Base-by-base conservation (phyloP, 2,888 invertebrate genomes). In the Brachylomia viminalis region DNA sequence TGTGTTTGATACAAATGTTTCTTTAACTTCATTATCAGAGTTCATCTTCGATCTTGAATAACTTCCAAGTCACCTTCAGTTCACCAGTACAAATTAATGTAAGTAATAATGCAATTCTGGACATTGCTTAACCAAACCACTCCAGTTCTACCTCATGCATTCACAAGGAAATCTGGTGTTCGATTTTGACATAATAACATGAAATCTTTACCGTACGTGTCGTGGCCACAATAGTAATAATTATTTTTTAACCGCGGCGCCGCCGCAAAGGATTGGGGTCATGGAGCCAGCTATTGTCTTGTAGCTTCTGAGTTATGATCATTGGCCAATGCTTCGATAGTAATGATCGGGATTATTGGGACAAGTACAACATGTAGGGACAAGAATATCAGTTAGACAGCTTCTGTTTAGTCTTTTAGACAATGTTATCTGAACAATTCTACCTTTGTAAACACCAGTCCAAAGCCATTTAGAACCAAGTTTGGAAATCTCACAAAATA, bases 241-340 rank as follows among this genome's bases (percentile, higher is more conserved):
- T 89, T 88, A 89, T 72, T 80, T 80, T 82, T 84, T 79, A 86
- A 89, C 89, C 84, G 79, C 88, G 79, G 75, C 68, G 66, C 56
- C 61, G 87, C 86, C 89, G 80, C 89, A 88, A 82, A 79, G 80
- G 79, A 88, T 85, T 84, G 85, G 66, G 89, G 88, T 88, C 88
- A 88, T 77, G 82, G 87, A 86, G 83, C 79, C 69, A 72, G 72
- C 81, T 83, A 89, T 89, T 88, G 89, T 87, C 88, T 88, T 81
- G 80, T 80, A 78, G 82, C 83, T 82, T 79, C 81, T 80, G 79
- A 79, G 61, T 85, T 85, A 87, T 84, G 83, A 84, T 86, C 78
- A 85, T 88, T 88, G 85, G 83, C 85, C 83, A 87, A 86, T 69
- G 71, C 77, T 73, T 71, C 71, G 79, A 84, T 79, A 23, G 52